These are phyloP conservation scores for Cinara cedri DNA, from an alignment of 2,888 invertebrate genomes.

Conservation along the genomic window DNA sequence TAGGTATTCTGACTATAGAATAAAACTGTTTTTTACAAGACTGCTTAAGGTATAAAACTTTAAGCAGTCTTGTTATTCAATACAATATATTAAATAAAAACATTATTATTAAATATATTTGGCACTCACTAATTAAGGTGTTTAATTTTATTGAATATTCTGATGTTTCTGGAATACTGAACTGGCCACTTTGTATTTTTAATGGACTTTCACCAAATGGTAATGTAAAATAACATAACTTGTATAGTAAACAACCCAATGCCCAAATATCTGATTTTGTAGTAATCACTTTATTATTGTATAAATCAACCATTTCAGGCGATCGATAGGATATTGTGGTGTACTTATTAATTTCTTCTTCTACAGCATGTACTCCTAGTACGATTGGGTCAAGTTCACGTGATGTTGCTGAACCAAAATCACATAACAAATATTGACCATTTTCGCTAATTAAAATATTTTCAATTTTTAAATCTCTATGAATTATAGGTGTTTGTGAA, in stretches of 20 bases:
- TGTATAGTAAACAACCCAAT: constrained; percentile 84
- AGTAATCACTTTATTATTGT: constrained; percentile 80
- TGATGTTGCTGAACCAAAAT: constrained; percentile 93
- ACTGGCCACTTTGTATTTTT: constrained; percentile 88
- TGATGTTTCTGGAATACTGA: constrained; percentile 81
- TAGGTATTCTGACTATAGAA: too few relatives aligned
- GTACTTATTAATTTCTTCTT: constrained; percentile 85
- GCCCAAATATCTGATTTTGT: constrained; percentile 92
- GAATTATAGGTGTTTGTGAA: constrained; percentile 90
- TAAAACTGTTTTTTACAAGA: too few relatives aligned
- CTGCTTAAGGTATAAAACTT: too few relatives aligned
- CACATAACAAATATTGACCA: constrained; percentile 85
- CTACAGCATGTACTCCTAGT: constrained; percentile 74
- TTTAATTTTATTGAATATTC: constrained; percentile 75
- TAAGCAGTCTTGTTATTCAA: too few relatives aligned
- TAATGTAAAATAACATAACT: constrained; percentile 85
- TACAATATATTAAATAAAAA: too few relatives aligned
- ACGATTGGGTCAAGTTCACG: constrained; percentile 73
- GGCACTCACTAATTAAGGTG: constrained; percentile 73
- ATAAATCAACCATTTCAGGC: constrained; percentile 94
- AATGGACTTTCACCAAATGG: constrained; percentile 92
- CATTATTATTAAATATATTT: constrained; percentile 35
- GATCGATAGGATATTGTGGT: constrained; percentile 88
- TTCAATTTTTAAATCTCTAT: constrained; percentile 91
- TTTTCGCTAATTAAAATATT: constrained; percentile 82